These are phyloP conservation scores for Drosophila setosimentum DNA, from an alignment of 2,888 invertebrate species.

Conservation along the genomic window DNA sequence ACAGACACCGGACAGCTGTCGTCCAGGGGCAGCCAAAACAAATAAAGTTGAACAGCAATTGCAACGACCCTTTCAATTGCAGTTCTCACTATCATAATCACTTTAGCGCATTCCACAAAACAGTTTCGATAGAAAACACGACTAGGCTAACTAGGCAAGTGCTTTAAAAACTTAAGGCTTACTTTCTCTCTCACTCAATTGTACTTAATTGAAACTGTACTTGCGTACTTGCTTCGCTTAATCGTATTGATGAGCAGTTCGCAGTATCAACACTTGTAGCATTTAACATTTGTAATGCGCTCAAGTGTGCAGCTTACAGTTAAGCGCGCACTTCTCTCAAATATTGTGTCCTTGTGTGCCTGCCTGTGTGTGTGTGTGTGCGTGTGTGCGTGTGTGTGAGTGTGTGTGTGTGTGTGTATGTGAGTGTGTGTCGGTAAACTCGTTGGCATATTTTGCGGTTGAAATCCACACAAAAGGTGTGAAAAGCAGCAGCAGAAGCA, in stretches of 20 bases:
- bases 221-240: background rate
- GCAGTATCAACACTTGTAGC: background rate
- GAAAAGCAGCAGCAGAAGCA: slow-evolving; percentile 44
- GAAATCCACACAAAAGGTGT: slow-evolving; percentile 58
- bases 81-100: slow-evolving; percentile 22
- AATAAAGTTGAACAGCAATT: slow-evolving; percentile 52
- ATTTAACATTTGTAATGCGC: slow-evolving; percentile 43
- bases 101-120: slow-evolving; percentile 9
- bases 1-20: slow-evolving; percentile 40
- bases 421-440: slow-evolving; percentile 10
- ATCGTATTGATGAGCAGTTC: slow-evolving; percentile 1
- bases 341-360: slow-evolving; percentile 13
- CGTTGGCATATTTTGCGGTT: slow-evolving; percentile 58
- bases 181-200: background rate
- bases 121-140: slow-evolving; percentile 7
- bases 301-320: slow-evolving; percentile 38
- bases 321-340: slow-evolving; percentile 15
- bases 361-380: background rate
- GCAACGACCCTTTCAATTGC: slow-evolving; percentile 37
- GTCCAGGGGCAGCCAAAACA: slow-evolving; percentile 37
- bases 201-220: background rate
- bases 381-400: background rate
- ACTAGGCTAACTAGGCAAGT: background rate
- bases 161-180: background rate
- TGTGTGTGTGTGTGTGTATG: background rate